phyloP scores from a whole-genome alignment of 2,888 invertebrate genomes.

The Tetropium fuscum region DNA sequence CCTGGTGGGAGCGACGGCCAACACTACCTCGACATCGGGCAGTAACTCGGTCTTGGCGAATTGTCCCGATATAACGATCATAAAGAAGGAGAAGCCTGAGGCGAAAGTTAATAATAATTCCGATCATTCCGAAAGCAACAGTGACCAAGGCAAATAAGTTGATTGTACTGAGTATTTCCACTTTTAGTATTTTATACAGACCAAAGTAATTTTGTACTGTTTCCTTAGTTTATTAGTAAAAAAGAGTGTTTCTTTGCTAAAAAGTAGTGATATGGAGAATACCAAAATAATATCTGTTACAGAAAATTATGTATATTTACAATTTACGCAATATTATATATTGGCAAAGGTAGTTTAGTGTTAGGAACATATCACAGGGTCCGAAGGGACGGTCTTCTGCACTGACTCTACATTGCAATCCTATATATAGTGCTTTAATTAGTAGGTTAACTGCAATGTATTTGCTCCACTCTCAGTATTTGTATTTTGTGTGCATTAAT shows the following conservation, averaged over 20 bases:
- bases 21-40: conserved; percentile 56
- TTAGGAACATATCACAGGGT: conserved; percentile 64
- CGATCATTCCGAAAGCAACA: conserved; percentile 64
- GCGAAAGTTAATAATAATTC: conserved; percentile 66
- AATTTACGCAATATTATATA: conserved; percentile 42
- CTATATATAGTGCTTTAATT: conserved; percentile 64
- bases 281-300: conserved; percentile 58
- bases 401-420: conserved; percentile 63
- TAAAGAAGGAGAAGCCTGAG: conserved; percentile 70
- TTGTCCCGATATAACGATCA: conserved; percentile 73
- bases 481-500: conserved; percentile 62
- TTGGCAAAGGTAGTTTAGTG: conserved; percentile 56
- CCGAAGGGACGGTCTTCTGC: conserved; percentile 57
- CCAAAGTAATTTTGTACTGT: conserved; percentile 66
- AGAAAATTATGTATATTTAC: conserved; percentile 41
- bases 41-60: conserved; percentile 65
- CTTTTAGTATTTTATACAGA: conserved; percentile 67
- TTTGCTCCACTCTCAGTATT: conserved; percentile 63
- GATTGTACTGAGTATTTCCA: conserved; percentile 57
- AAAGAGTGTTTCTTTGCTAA: conserved; percentile 43
- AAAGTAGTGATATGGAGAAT: conserved; percentile 57
- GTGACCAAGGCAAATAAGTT: conserved; percentile 58
- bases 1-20: conserved; percentile 34
- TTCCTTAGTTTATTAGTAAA: conserved; percentile 44
- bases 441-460: conserved; percentile 54